Evolutionary conservation across 2,797 vertebrate species (phyloP).

Genomic region (Glossophaga mutica): DNA sequence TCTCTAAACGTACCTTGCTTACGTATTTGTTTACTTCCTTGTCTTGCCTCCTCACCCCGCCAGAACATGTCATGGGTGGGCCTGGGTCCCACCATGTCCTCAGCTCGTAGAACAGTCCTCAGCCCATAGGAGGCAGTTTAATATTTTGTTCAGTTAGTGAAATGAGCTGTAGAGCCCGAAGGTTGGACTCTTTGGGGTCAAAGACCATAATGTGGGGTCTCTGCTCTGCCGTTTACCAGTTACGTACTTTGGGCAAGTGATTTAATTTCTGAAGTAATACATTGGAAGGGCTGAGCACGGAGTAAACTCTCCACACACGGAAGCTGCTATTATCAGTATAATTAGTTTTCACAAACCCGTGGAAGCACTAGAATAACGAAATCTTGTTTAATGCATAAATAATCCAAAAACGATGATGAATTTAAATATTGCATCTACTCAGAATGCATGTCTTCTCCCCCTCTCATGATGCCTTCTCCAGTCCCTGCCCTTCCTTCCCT

Average conservation of each 20-base stretch:
- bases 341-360: neutral
- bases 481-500: neutral
- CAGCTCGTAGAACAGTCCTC: neutral
- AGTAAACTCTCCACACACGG: neutral
- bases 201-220: neutral
- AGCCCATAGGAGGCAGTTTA: neutral
- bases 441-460: neutral
- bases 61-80: neutral
- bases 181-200: neutral
- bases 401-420: neutral
- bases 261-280: neutral
- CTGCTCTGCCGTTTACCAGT: neutral
- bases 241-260: neutral
- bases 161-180: neutral
- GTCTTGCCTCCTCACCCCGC: neutral
- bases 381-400: neutral
- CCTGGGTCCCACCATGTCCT: neutral
- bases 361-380: neutral
- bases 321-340: neutral
- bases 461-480: neutral
- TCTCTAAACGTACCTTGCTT: neutral
- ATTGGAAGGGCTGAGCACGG: neutral
- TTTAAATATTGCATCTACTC: constrained; percentile 1
- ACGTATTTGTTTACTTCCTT: neutral
- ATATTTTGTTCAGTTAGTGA: neutral